Conservation (phyloP, 2,888 invertebrate species). For the Encarsia formosa region DNA sequence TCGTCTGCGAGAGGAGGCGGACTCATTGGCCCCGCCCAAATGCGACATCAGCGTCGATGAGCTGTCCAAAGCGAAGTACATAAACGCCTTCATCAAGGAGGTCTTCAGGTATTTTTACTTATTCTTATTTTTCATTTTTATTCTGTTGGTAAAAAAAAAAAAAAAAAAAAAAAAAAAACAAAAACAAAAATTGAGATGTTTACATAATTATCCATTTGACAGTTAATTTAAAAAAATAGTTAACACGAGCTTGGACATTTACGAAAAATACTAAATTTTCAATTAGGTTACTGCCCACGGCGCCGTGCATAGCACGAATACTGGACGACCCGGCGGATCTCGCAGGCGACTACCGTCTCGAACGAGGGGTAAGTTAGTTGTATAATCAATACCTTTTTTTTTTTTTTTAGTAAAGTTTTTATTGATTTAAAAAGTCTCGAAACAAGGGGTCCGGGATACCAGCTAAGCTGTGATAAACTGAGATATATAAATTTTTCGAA, state of each 20-base stretch:
- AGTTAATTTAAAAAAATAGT: background rate
- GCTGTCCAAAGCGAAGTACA: slow-evolving; percentile 65
- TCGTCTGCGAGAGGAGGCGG: slow-evolving; percentile 64
- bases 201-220: too few species aligned
- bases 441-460: too few species aligned
- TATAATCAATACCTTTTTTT: background rate
- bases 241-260: too few species aligned
- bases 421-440: too few species aligned
- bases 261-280: too few species aligned
- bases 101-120: slow-evolving; percentile 59
- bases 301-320: slow-evolving; percentile 74
- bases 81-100: slow-evolving; percentile 75
- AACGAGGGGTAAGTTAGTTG: slow-evolving; percentile 64
- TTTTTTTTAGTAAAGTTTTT: background rate
- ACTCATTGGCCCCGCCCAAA: slow-evolving; percentile 54
- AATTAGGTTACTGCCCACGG: slow-evolving; percentile 68
- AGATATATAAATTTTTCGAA: too few species aligned
- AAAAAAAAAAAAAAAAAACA: background rate
- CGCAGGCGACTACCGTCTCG: slow-evolving; percentile 65
- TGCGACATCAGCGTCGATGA: slow-evolving; percentile 59
- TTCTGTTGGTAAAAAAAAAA: background rate
- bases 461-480: too few species aligned
- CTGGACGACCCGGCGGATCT: slow-evolving; percentile 68
- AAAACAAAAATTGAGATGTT: too few species aligned
- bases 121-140: background rate